Percentiles rank a stretch among this genome's conserved stretches.
Conservation (phyloP, 2,888 invertebrate genomes). For the Papilio protenor region DNA sequence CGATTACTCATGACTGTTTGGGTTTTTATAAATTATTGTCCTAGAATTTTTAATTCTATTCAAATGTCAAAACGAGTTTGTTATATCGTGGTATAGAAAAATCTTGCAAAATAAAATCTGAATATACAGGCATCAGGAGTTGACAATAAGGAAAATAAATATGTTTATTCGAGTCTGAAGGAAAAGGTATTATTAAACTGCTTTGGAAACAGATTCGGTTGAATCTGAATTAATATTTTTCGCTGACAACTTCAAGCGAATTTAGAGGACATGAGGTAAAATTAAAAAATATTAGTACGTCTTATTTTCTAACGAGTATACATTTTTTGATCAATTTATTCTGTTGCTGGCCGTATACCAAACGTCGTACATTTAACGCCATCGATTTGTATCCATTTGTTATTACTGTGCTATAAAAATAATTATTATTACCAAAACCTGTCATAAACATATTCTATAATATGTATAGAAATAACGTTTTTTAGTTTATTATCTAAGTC, state of each 20-base stretch:
- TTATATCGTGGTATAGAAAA: constrained; percentile 7
- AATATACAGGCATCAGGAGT: constrained; percentile 22
- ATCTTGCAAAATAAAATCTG: constrained; percentile 42
- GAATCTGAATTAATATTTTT: constrained; percentile 20
- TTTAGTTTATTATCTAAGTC: constrained; percentile 4
- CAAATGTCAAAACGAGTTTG: constrained; percentile 19
- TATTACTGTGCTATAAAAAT: constrained; percentile 16
- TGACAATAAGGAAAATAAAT: constrained; percentile 38
- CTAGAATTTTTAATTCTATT: not conserved
- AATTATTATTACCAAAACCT: constrained; percentile 35
- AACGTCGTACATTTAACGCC: constrained; percentile 11
- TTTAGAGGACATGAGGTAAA: not conserved
- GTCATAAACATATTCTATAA: constrained; percentile 21
- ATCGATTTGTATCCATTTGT: not conserved
- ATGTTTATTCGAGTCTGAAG: constrained; percentile 63
- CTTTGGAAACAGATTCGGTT: constrained; percentile 21
- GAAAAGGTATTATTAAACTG: constrained; percentile 34
- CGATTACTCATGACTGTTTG: not conserved
- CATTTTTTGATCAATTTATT: constrained; percentile 76
- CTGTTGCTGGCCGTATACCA: constrained; percentile 50
- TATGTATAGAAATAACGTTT: not conserved
- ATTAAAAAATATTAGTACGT: constrained; percentile 40
- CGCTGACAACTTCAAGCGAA: not conserved
- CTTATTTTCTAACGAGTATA: constrained; percentile 63
- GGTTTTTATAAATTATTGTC: not conserved